Evolutionary conservation across 2,888 invertebrate genomes (phyloP).

Genomic region (Bellardia bayeri): DNA sequence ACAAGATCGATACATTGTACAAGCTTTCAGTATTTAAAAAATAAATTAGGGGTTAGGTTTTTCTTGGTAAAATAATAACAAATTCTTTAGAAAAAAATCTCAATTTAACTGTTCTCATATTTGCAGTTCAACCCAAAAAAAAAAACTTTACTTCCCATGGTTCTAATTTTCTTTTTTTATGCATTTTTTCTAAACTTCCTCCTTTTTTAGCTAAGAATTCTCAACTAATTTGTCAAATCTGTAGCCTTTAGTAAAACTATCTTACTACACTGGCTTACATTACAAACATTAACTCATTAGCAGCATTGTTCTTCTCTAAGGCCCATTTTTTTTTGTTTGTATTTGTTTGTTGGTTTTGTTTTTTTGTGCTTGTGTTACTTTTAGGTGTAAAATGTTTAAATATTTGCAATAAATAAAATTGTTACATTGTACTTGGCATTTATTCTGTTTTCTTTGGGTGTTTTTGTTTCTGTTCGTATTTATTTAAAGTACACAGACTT

Average conservation of each 20-base stretch:
- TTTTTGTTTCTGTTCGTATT: conserved; percentile 12
- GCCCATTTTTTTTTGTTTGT: conserved; percentile 20
- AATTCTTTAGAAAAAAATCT: too few relatives aligned
- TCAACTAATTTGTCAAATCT: conserved; percentile 57
- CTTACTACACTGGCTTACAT: background rate
- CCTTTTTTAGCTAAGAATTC: background rate
- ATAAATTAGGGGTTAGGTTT: too few relatives aligned
- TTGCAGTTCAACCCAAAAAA: conserved; percentile 1
- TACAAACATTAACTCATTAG: conserved; percentile 46
- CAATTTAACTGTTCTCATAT: too few relatives aligned
- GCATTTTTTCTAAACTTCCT: background rate
- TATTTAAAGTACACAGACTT: conserved; percentile 26
- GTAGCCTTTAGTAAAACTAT: background rate
- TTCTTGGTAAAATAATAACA: too few relatives aligned
- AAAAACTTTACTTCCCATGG: background rate
- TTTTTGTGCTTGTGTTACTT: conserved; percentile 31
- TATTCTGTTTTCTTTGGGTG: background rate
- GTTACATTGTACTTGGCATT: conserved; percentile 49
- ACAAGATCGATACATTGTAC: too few relatives aligned
- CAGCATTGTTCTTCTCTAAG: conserved; percentile 26
- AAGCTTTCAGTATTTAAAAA: too few relatives aligned
- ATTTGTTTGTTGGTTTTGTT: background rate
- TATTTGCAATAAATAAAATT: conserved; percentile 64
- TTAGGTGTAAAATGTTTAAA: conserved; percentile 56
- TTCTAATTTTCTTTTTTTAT: conserved; percentile 8